Evolutionary conservation across 2,113 vertebrate genomes (phyloP).

Genomic region (Vulpes lagopus): DNA sequence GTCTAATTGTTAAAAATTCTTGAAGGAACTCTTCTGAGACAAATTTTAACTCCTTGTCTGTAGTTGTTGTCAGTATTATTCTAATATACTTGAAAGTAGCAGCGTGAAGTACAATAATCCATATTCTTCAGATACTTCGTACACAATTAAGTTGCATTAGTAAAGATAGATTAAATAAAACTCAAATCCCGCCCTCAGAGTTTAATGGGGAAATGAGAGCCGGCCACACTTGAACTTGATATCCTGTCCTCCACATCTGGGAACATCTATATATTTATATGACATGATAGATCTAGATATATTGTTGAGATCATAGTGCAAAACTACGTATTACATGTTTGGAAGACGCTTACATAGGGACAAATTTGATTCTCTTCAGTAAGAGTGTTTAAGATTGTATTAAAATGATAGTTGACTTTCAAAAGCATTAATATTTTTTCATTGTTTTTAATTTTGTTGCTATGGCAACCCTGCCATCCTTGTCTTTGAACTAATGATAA

Average conservation of each 20-base stretch:
- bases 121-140: constrained; percentile 53
- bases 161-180: constrained; percentile 59
- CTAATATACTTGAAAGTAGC: constrained; percentile 65
- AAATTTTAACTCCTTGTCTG: constrained; percentile 63
- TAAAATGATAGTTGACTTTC: constrained; percentile 71
- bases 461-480: constrained; percentile 72
- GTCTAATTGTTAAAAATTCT: constrained; percentile 38
- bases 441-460: constrained; percentile 60
- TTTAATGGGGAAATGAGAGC: constrained; percentile 35
- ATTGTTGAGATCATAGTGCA: neutral
- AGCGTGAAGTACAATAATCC: constrained; percentile 62
- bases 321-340: constrained; percentile 10
- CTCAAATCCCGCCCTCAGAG: constrained; percentile 10
- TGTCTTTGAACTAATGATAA: constrained; percentile 55
- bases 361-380: constrained; percentile 48
- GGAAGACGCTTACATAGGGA: neutral
- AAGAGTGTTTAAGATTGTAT: constrained; percentile 60
- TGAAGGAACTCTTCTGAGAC: constrained; percentile 53
- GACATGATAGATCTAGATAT: neutral
- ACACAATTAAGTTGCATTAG: constrained; percentile 55
- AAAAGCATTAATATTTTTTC: constrained; percentile 60
- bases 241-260: neutral
- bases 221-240: constrained; percentile 29
- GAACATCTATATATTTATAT: neutral
- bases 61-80: constrained; percentile 59